These are phyloP conservation scores for Parotocinclus haroldoi DNA, from an alignment of 2,797 vertebrate genomes.

Conservation along the genomic window DNA sequence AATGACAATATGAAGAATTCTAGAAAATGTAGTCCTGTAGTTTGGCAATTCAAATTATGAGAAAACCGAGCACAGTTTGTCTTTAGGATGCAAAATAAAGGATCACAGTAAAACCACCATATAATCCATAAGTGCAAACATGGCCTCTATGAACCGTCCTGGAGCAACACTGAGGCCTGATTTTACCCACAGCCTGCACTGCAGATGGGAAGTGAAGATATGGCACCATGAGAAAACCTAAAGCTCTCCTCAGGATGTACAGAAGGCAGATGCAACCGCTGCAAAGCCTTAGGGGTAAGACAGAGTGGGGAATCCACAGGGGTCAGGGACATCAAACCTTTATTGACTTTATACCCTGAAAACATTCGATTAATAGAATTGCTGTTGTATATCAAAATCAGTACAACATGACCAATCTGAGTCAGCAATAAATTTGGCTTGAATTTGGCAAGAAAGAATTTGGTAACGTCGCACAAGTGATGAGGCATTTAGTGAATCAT, in stretches of 20 bases:
- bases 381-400: slow-evolving; percentile 5
- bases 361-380: not conserved
- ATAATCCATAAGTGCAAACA: slow-evolving; percentile 37
- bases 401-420: not conserved
- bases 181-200: slow-evolving; percentile 18
- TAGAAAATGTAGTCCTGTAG: too few species aligned
- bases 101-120: not conserved
- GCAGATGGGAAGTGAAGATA: slow-evolving; percentile 33
- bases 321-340: slow-evolving; percentile 66
- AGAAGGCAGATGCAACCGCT: slow-evolving; percentile 74
- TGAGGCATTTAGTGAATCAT: not conserved
- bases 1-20: not conserved
- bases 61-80: slow-evolving; percentile 14
- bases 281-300: slow-evolving; percentile 67
- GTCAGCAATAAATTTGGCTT: not conserved
- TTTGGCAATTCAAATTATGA: not conserved
- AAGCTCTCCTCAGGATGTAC: slow-evolving; percentile 35
- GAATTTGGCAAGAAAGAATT: slow-evolving; percentile 31
- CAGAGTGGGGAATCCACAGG: slow-evolving; percentile 55
- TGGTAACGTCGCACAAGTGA: slow-evolving; percentile 18
- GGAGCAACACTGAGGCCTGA: not conserved
- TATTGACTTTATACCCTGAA: slow-evolving; percentile 31
- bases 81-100: not conserved
- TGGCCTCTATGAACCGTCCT: slow-evolving; percentile 24
- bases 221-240: slow-evolving; percentile 49